Conservation (phyloP, 2,113 vertebrate species). For the Gopherus evgoodei region DNA sequence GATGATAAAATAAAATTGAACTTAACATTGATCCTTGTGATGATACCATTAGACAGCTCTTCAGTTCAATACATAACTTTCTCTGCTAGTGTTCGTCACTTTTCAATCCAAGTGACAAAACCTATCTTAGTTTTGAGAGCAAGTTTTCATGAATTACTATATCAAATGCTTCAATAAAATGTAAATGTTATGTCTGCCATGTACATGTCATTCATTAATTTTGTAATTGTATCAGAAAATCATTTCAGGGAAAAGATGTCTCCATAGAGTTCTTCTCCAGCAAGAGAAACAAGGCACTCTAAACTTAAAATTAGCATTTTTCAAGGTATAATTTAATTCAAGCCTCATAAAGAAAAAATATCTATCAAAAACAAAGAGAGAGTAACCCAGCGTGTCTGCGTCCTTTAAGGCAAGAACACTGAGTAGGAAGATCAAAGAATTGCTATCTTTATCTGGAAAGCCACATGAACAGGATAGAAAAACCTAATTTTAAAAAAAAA, state of each 20-base stretch:
- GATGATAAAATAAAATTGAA: neutral
- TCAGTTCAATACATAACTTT: neutral
- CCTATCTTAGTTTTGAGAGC: neutral
- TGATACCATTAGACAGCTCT: accelerated
- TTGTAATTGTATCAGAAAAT: neutral
- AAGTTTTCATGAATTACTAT: neutral
- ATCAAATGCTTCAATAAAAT: neutral
- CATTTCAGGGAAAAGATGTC: neutral
- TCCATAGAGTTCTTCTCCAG: neutral
- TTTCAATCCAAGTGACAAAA: neutral
- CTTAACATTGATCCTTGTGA: neutral
- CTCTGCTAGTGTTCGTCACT: neutral
- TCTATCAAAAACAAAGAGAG: neutral
- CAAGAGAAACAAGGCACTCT: neutral
- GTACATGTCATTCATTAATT: neutral
- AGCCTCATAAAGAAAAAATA: neutral
- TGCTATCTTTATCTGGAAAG: neutral
- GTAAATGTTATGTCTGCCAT: neutral
- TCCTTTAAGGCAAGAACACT: neutral
- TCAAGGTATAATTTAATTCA: neutral
- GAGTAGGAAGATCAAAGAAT: neutral
- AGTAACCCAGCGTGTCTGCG: neutral
- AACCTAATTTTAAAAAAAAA: neutral
- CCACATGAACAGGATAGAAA: neutral
- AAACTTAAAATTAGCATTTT: neutral